A percentile compares a stretch with the other conserved stretches of the same genome.
phyloP scores from a whole-genome alignment of 2,797 vertebrate species.

The Oceanodroma leucorhoa region DNA sequence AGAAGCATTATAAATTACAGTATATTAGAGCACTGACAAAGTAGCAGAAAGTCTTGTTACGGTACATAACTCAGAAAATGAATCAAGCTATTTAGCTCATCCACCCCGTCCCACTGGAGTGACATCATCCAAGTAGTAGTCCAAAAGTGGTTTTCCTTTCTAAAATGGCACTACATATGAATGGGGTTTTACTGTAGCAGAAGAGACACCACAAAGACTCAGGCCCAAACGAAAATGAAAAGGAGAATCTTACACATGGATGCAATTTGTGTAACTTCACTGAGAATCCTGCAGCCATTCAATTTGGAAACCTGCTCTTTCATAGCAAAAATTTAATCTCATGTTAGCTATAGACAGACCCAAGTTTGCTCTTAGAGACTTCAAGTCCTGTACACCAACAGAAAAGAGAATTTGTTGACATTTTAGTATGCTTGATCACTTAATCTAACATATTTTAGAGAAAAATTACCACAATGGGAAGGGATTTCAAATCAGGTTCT shows the following conservation, averaged over 20 bases:
- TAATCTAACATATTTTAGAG: background rate
- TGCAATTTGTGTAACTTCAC: background rate
- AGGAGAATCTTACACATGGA: background rate
- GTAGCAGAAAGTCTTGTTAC: background rate
- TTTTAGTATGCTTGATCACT: background rate
- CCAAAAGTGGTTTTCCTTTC: conserved; percentile 2
- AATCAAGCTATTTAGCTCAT: background rate
- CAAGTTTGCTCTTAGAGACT: background rate
- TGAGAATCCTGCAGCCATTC: background rate
- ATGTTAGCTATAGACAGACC: background rate
- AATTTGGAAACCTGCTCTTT: background rate
- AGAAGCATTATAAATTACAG: background rate
- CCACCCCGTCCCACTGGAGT: background rate
- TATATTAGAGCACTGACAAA: background rate
- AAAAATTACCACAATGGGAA: background rate
- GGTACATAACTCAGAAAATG: background rate
- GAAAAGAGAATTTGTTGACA: background rate
- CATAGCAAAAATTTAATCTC: background rate
- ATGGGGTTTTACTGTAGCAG: background rate
- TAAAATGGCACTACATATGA: background rate
- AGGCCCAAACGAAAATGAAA: background rate
- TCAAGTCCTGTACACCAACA: background rate
- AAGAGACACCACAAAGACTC: background rate
- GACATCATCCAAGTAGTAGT: background rate
- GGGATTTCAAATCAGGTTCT: background rate